Conservation (phyloP, 2,888 invertebrate species). For the Cheilosia vernalis region DNA sequence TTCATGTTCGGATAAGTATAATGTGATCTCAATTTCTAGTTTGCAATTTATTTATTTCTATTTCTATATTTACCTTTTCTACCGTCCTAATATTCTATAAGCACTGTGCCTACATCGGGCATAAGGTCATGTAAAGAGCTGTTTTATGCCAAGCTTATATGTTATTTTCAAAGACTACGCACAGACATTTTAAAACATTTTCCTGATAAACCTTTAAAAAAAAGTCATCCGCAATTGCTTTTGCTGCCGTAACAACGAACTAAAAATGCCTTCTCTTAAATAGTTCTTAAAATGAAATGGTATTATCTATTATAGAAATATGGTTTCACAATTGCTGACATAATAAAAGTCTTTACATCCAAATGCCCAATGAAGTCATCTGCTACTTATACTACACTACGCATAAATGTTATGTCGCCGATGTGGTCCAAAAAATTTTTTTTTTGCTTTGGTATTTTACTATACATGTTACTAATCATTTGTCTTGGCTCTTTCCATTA, state of each 20-base stretch:
- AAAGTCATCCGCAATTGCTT: no score
- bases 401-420: constrained; percentile 26
- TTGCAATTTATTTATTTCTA: constrained; percentile 5
- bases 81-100: constrained; percentile 16
- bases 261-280: no score
- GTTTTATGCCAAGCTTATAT: no score
- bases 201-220: no score
- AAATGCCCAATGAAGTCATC: background rate
- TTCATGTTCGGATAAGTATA: no score
- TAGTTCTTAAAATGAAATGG: no score
- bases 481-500: constrained; percentile 36
- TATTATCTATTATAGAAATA: no score
- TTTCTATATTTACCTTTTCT: constrained; percentile 34
- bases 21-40: background rate
- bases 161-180: no score
- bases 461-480: constrained; percentile 14
- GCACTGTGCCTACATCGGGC: no score
- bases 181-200: no score
- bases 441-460: background rate
- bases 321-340: background rate
- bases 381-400: background rate
- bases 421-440: constrained; percentile 57
- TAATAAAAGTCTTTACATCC: background rate
- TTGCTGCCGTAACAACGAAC: no score
- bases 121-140: no score